A percentile compares a stretch with the other conserved stretches of the same genome.
Conservation (phyloP, 2,113 vertebrate species). For the Vimba vimba region DNA sequence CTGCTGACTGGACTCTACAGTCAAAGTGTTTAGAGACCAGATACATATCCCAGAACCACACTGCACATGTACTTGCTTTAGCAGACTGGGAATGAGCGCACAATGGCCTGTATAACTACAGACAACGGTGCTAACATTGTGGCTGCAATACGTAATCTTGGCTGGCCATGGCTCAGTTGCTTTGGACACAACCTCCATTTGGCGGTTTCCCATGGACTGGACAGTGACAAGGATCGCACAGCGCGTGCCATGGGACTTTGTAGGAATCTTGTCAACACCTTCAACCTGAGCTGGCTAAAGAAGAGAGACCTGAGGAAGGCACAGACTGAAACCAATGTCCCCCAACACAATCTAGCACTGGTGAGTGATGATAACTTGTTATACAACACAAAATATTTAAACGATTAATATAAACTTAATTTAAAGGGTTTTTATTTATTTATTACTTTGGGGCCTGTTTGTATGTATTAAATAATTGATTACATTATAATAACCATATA, state of each 20-base stretch:
- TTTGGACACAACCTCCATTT: constrained; percentile 38
- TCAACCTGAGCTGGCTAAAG: constrained; percentile 24
- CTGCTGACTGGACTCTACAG: neutral
- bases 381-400: no score
- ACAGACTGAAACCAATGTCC: no score
- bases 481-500: no score
- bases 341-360: no score
- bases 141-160: neutral
- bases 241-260: constrained; percentile 32
- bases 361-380: no score
- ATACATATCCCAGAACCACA: no score
- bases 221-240: constrained; percentile 28
- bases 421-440: no score
- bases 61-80: constrained; percentile 18
- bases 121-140: constrained; percentile 19
- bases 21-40: constrained; percentile 41
- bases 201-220: neutral
- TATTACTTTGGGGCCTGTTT: no score
- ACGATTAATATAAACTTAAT: no score
- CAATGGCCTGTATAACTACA: constrained; percentile 10
- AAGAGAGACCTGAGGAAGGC: no score
- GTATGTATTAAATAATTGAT: no score
- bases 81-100: neutral
- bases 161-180: constrained; percentile 42
- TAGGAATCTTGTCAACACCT: constrained; percentile 17